Conservation (phyloP, 2,888 invertebrate genomes). For the Drosophila barbarae region DNA sequence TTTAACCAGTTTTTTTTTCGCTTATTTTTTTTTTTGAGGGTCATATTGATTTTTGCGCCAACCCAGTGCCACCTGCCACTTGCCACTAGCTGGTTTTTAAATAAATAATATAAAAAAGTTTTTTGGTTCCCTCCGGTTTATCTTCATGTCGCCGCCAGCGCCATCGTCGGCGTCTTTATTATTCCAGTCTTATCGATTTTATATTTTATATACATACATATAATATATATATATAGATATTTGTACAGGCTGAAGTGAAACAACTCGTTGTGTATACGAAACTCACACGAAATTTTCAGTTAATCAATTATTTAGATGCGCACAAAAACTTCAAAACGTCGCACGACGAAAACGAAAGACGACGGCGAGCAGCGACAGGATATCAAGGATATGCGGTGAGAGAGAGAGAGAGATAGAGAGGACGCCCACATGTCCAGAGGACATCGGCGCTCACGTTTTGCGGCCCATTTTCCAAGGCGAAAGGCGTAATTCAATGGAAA, state of each 20-base stretch:
- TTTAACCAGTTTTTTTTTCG: background rate
- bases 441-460: conserved; percentile 30
- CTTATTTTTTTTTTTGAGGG: conserved; percentile 9
- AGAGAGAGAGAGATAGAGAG: background rate
- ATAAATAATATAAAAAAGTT: conserved; percentile 65
- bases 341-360: conserved; percentile 41
- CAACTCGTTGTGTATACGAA: conserved; percentile 40
- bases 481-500: conserved; percentile 43
- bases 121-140: conserved; percentile 29
- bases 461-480: conserved; percentile 34
- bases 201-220: conserved; percentile 23
- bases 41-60: conserved; percentile 27
- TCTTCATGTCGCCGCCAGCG: conserved; percentile 43
- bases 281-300: conserved; percentile 64
- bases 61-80: conserved; percentile 4
- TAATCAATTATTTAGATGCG: conserved; percentile 73
- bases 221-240: conserved; percentile 4
- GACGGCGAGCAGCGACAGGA: conserved; percentile 16
- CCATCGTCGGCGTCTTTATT: conserved; percentile 54
- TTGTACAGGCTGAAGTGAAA: conserved; percentile 12
- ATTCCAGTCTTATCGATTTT: conserved; percentile 70
- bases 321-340: conserved; percentile 67
- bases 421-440: conserved; percentile 31
- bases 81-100: conserved; percentile 47
- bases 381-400: conserved; percentile 2